These are phyloP conservation scores for Halcyon chelicuti DNA, from an alignment of 2,797 vertebrate species.

Conservation along the genomic window DNA sequence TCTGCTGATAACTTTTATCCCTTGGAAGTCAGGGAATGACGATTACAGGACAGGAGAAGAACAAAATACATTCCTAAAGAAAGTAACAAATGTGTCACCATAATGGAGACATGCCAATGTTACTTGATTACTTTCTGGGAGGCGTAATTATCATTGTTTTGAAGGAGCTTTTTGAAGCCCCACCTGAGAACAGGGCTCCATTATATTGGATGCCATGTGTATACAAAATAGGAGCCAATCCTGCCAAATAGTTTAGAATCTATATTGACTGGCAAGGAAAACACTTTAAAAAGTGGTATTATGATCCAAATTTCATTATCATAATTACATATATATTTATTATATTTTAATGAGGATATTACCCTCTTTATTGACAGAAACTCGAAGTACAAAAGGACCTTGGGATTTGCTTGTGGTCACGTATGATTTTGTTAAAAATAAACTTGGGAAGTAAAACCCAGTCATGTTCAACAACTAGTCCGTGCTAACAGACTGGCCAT, in stretches of 20 bases:
- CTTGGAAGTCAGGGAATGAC: not conserved
- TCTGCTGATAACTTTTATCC: not conserved
- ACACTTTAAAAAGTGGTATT: not conserved
- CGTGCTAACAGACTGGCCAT: not conserved
- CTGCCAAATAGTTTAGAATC: not conserved
- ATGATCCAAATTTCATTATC: not conserved
- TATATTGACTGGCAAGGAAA: not conserved
- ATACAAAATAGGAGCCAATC: not conserved
- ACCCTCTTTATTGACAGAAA: not conserved
- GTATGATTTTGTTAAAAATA: not conserved
- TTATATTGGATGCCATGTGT: not conserved
- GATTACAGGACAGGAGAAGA: not conserved
- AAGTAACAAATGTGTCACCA: constrained; percentile 9
- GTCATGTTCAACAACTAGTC: not conserved
- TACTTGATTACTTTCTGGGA: constrained; percentile 29
- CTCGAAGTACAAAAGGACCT: not conserved
- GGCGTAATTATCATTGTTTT: not conserved
- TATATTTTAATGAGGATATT: not conserved
- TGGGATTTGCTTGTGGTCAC: not conserved
- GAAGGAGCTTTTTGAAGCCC: not conserved
- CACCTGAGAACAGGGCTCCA: not conserved
- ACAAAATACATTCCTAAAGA: constrained; percentile 29
- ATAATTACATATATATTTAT: not conserved
- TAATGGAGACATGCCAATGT: not conserved
- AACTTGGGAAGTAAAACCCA: not conserved